These are phyloP conservation scores for Apis florea DNA, from an alignment of 1,140 invertebrate species.

Conservation along the genomic window DNA sequence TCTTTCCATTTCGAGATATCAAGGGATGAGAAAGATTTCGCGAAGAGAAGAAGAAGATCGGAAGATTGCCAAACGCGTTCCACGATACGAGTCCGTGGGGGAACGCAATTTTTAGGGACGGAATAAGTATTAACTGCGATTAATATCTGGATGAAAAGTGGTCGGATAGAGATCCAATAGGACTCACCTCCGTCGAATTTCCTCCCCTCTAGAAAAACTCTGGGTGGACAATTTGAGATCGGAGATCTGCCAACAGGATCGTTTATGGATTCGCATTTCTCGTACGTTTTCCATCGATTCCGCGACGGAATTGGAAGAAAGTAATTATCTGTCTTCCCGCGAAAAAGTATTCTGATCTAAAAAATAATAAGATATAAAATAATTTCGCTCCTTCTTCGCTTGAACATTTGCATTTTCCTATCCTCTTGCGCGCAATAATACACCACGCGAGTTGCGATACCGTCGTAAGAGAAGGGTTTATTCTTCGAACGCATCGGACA, in stretches of 20 bases:
- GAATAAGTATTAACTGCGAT: slow-evolving; percentile 35
- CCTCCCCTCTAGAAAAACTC: background rate
- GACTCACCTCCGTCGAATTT: background rate
- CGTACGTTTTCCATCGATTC: no score
- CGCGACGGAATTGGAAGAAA: background rate
- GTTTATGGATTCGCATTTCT: slow-evolving; percentile 9
- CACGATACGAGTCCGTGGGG: background rate
- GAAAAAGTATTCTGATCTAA: no score
- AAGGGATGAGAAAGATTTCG: background rate
- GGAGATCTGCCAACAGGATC: slow-evolving; percentile 30
- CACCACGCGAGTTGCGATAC: no score
- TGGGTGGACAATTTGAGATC: slow-evolving; percentile 22
- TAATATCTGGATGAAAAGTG: slow-evolving; percentile 20
- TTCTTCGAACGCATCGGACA: background rate
- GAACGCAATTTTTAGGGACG: slow-evolving; percentile 35
- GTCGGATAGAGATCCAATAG: background rate
- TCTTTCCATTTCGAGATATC: no score
- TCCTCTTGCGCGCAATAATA: no score
- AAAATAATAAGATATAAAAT: no score
- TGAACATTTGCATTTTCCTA: no score
- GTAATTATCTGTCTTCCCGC: background rate
- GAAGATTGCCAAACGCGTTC: slow-evolving; percentile 24
- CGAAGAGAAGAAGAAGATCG: slow-evolving; percentile 16
- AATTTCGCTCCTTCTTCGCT: no score
- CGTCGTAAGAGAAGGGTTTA: background rate